Evolutionary conservation across 2,888 invertebrate genomes (phyloP).

Genomic region (Strigamia crassipes): DNA sequence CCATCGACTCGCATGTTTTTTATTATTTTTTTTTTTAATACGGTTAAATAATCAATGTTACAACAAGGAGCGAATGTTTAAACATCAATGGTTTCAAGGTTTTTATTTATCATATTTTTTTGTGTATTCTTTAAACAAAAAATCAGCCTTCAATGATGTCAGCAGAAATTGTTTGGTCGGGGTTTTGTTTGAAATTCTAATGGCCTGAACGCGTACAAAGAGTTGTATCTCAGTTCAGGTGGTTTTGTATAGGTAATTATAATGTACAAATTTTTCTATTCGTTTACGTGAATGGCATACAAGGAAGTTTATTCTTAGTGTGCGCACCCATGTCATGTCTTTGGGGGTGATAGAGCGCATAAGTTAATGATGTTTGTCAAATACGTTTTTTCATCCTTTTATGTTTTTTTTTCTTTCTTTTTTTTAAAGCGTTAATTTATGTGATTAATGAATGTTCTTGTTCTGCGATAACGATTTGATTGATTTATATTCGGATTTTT

Average conservation of each 20-base stretch:
- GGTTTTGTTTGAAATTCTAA: slow-evolving; percentile 1
- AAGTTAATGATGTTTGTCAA: not conserved
- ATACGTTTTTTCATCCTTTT: slow-evolving; percentile 1
- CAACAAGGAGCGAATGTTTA: no score
- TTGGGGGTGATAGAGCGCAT: not conserved
- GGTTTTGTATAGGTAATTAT: not conserved
- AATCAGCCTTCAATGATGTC: not conserved
- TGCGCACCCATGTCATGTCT: not conserved
- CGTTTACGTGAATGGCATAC: not conserved
- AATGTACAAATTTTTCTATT: not conserved
- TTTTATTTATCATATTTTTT: not conserved
- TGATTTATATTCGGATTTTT: slow-evolving; percentile 47
- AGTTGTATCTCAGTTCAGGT: not conserved
- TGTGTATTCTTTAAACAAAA: not conserved
- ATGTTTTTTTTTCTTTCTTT: not conserved
- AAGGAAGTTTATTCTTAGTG: slow-evolving; percentile 10
- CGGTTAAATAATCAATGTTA: not conserved
- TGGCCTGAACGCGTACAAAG: not conserved
- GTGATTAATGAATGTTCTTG: not conserved
- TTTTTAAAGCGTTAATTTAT: not conserved
- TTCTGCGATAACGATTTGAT: not conserved
- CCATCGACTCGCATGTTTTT: no score
- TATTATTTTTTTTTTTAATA: not conserved
- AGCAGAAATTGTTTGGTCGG: not conserved
- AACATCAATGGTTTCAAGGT: not conserved